Percentiles rank a stretch among this genome's conserved stretches.
phyloP scores from a whole-genome alignment of 30 jellyfish, hydroid and myxozoan species.

The Pseudorhiza aurosa region DNA sequence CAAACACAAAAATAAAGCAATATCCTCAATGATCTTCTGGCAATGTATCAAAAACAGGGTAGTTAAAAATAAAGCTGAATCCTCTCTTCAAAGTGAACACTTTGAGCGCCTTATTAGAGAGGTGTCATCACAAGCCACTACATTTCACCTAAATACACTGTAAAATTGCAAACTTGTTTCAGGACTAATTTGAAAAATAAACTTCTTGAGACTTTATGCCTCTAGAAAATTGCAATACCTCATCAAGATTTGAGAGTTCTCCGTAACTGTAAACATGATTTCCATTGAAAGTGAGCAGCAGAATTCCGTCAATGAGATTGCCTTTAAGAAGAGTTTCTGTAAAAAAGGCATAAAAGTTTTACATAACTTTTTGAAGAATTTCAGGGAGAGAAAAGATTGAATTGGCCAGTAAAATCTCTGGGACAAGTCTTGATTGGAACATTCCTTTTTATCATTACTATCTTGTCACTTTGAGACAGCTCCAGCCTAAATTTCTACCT shows the following conservation, averaged over 20 bases:
- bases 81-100: neutral
- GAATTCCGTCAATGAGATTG: conserved; percentile 22
- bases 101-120: neutral
- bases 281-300: conserved; percentile 27
- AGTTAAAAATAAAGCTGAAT: no score
- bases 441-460: no score
- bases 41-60: no score
- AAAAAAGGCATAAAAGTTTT: no score
- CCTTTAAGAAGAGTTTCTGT: conserved; percentile 24
- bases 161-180: no score
- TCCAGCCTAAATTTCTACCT: no score
- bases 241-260: conserved; percentile 2
- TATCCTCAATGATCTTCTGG: no score
- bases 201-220: no score
- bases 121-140: neutral
- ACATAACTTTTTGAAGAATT: neutral
- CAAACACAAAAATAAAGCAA: no score
- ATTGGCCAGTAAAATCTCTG: neutral
- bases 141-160: neutral
- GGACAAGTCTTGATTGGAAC: no score
- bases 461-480: no score
- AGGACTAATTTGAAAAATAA: no score
- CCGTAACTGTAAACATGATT: conserved; percentile 41
- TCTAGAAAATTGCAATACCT: conserved; percentile 17
- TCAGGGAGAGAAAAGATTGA: neutral